Evolutionary conservation across 1,140 invertebrate genomes (phyloP).

Genomic region (Caenorhabditis latens): DNA sequence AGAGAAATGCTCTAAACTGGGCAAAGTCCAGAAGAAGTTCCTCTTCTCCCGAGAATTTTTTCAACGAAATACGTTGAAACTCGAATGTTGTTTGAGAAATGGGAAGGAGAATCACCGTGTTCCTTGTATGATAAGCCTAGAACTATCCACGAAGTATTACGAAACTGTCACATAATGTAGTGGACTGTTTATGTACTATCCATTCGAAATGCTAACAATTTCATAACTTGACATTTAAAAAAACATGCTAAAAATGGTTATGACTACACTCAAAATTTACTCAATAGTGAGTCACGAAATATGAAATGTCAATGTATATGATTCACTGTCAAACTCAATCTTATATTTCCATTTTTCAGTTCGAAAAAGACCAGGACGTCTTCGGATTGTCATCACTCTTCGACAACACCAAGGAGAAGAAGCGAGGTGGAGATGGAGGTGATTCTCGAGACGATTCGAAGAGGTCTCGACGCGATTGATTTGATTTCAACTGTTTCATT

Average conservation of each 20-base stretch:
- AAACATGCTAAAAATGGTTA: slow-evolving; percentile 10
- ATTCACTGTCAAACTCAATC: not conserved
- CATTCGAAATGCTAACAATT: slow-evolving; percentile 31
- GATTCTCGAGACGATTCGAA: slow-evolving; percentile 36
- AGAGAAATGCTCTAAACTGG: not conserved
- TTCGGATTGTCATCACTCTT: slow-evolving; percentile 98
- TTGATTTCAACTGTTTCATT: not conserved
- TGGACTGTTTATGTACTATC: not conserved
- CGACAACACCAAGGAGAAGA: slow-evolving; percentile 84
- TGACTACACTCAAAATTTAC: slow-evolving; percentile 15
- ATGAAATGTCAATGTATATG: slow-evolving; percentile 36
- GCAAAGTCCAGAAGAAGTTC: slow-evolving; percentile 6
- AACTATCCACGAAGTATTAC: not conserved
- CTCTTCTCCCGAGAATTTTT: not conserved
- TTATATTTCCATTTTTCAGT: slow-evolving; percentile 81
- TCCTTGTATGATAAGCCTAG: slow-evolving; percentile 11
- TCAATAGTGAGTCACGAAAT: slow-evolving; percentile 2
- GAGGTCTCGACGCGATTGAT: slow-evolving; percentile 26
- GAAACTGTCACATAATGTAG: not conserved
- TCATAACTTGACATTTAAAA: slow-evolving; percentile 19
- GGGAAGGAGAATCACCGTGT: not conserved
- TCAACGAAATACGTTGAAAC: not conserved
- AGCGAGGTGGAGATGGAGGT: slow-evolving; percentile 70
- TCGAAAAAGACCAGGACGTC: slow-evolving; percentile 91
- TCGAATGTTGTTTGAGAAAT: not conserved